These are phyloP conservation scores for Drosophila aldrichi DNA, from an alignment of 2,888 invertebrate species.

Conservation along the genomic window DNA sequence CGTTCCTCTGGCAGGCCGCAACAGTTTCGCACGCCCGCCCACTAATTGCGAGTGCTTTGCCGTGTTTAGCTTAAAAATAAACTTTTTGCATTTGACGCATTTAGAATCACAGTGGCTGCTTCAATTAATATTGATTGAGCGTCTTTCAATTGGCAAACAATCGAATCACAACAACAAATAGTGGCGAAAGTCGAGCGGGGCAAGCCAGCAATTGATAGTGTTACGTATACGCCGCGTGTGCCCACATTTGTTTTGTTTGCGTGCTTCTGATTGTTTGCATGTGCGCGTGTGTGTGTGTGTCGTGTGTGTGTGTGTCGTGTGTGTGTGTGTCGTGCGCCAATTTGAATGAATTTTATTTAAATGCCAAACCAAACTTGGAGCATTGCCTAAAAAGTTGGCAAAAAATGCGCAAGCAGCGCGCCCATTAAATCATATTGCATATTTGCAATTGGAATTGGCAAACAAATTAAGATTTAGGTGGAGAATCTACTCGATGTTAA, in stretches of 20 bases:
- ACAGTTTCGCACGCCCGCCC: constrained; percentile 23
- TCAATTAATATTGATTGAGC: constrained; percentile 70
- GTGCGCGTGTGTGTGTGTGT: constrained; percentile 9
- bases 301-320: no score
- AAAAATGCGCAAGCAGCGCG: constrained; percentile 20
- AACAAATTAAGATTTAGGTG: constrained; percentile 7
- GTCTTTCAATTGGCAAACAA: constrained; percentile 73
- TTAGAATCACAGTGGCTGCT: constrained; percentile 48
- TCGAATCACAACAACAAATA: constrained; percentile 40
- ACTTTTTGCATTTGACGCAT: constrained; percentile 9
- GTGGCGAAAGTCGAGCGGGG: constrained; percentile 18
- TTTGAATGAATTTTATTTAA: constrained; percentile 51
- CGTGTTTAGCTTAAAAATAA: constrained; percentile 30
- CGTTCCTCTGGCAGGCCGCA: neutral
- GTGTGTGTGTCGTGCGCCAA: constrained; percentile 26
- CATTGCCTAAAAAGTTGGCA: constrained; percentile 40
- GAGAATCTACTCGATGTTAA: neutral
- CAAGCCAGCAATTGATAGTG: constrained; percentile 53
- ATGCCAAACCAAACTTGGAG: constrained; percentile 45
- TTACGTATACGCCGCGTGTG: constrained; percentile 73
- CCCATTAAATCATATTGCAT: constrained; percentile 33
- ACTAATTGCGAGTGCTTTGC: constrained; percentile 28
- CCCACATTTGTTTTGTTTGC: constrained; percentile 65
- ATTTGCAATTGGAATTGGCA: constrained; percentile 10
- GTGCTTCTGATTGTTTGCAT: constrained; percentile 30